Conservation (phyloP, 2,888 invertebrate species). For the Eupithecia inturbata region DNA sequence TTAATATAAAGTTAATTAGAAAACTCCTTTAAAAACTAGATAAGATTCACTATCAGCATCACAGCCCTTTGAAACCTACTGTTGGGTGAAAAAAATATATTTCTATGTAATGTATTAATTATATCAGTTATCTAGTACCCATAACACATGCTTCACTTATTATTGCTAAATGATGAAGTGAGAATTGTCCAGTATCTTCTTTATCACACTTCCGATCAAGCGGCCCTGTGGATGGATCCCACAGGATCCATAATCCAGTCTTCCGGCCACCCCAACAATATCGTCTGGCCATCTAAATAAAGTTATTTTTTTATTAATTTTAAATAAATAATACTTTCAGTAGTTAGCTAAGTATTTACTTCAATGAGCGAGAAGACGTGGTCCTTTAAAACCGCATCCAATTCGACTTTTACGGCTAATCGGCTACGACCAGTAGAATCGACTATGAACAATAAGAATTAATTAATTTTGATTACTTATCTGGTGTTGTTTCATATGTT, state of each 20-base stretch:
- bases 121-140: not conserved
- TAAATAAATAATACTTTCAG: not conserved
- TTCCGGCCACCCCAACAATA: not conserved
- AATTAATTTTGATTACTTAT: too few relatives aligned
- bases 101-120: too few relatives aligned
- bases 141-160: not conserved
- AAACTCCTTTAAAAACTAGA: too few relatives aligned
- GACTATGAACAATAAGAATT: not conserved
- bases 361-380: not conserved
- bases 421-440: not conserved
- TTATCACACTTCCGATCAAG: too few relatives aligned
- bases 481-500: not conserved
- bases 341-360: not conserved
- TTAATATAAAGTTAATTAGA: too few relatives aligned
- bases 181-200: not conserved
- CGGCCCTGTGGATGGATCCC: too few relatives aligned
- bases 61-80: not conserved
- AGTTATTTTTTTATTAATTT: not conserved
- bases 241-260: too few relatives aligned
- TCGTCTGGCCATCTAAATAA: not conserved
- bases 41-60: not conserved
- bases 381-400: not conserved
- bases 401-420: conserved; percentile 4
- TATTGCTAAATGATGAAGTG: not conserved
- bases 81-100: not conserved